These are phyloP conservation scores for Phaethornis superciliosus DNA, from an alignment of 2,113 vertebrate species.

Conservation along the genomic window DNA sequence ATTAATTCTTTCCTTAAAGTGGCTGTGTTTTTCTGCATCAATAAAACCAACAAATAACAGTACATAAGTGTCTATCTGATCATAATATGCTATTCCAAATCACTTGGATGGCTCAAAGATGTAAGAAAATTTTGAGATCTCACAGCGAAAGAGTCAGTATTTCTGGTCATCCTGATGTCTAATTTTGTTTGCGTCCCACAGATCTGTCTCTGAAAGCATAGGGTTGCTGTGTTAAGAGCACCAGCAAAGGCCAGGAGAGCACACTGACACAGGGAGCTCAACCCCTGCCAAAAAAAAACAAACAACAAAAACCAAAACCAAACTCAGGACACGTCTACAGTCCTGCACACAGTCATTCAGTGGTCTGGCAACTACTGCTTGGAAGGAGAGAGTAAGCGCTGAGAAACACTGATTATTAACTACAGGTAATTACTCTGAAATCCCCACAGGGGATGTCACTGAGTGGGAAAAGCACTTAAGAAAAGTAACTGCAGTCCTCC, in stretches of 20 bases:
- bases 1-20: background rate
- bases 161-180: background rate
- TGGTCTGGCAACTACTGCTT: background rate
- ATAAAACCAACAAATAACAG: background rate
- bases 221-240: background rate
- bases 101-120: background rate
- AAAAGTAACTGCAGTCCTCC: background rate
- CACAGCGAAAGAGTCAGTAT: background rate
- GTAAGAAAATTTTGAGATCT: background rate
- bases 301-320: background rate
- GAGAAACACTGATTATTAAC: background rate
- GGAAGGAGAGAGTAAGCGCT: background rate
- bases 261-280: background rate
- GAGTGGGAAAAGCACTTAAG: background rate
- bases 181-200: background rate
- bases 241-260: fast-evolving
- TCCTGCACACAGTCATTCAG: background rate
- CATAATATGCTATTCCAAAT: background rate
- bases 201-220: background rate
- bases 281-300: background rate
- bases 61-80: background rate
- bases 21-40: background rate
- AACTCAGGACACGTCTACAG: background rate
- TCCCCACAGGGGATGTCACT: background rate
- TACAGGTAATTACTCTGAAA: background rate